These are phyloP conservation scores for Lagenorhynchus albirostris DNA, from an alignment of 2,113 vertebrate genomes.

Conservation along the genomic window DNA sequence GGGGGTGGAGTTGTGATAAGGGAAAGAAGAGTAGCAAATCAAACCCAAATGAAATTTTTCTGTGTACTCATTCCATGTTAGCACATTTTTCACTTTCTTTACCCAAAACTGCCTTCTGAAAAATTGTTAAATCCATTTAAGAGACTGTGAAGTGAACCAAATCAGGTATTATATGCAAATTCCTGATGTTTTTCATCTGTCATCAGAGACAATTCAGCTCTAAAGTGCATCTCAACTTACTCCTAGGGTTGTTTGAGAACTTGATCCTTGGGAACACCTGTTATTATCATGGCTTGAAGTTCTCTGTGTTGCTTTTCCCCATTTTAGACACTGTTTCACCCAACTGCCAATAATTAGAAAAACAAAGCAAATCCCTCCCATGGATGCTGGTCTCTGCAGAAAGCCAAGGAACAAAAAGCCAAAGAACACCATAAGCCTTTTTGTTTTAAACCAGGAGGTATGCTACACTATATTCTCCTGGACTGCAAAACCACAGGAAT, in stretches of 20 bases:
- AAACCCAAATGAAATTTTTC: background rate
- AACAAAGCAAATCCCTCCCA: constrained; percentile 78
- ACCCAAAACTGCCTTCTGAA: background rate
- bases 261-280: constrained; percentile 54
- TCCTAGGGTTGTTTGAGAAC: background rate
- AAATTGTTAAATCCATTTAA: background rate
- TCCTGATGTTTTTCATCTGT: background rate
- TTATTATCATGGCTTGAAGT: background rate
- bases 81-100: background rate
- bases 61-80: background rate
- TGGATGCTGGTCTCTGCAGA: constrained; percentile 52
- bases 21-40: background rate
- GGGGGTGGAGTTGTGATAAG: background rate
- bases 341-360: constrained; percentile 79
- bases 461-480: constrained; percentile 56
- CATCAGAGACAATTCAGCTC: background rate
- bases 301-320: background rate
- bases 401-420: constrained; percentile 54
- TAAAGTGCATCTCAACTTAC: background rate
- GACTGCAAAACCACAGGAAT: constrained; percentile 69
- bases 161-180: constrained; percentile 11
- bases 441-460: constrained; percentile 49
- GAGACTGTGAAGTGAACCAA: background rate
- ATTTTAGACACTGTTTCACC: constrained; percentile 59
- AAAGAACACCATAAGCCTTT: constrained; percentile 75